Evolutionary conservation across 2,113 vertebrate genomes (phyloP), one percentile per base, ranked within the genome.

Genomic region (Tyrannus savana): DNA sequence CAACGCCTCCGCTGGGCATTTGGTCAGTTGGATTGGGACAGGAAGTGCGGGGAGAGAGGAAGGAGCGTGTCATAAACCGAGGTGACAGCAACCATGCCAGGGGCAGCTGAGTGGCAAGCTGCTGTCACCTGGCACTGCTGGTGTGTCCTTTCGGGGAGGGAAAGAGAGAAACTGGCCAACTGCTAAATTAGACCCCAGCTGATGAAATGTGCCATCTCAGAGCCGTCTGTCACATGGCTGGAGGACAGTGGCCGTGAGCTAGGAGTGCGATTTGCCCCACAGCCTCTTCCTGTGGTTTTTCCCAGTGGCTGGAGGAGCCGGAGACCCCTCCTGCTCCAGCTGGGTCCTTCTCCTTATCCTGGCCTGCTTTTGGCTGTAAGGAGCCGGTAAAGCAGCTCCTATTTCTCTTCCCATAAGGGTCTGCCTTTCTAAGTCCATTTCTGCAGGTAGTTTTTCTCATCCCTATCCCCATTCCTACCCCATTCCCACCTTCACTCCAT

Each of bases 231-330:
- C 5, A 5, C 73, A 25, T 0, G 4, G 53, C 31, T 7, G 74
- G 12, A 58, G 37, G 66, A 31, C 27, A 18, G 62, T 23, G 19
- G 47, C 75, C 4, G 1, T 23, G 62, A 87, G 94, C 44, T 37
- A 9, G 0, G 35, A 21, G 22, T 41, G 24, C 2, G 5, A 35
- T 44, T 28, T 8, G 8, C 35, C 33, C 49, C 4, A 1, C 0
- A 0, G 33, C 1, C 1, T 67, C 19, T 49, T 44, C 42, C 37
- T 0, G 0, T 33, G 73, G 74, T 46, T 80, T 67, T 50, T 60
- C 24, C 53, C 50, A 75, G 77, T 47, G 62, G 72, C 42, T 30
- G 5, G 69, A 41, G 60, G 8, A 16, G 56, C 19, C 37, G 19
- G 49, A 37, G 68, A 42, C 37, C 31, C 14, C 66, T 68, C 12